Conservation (phyloP, 2,797 vertebrate species). For the Dicrostonyx torquatus region DNA sequence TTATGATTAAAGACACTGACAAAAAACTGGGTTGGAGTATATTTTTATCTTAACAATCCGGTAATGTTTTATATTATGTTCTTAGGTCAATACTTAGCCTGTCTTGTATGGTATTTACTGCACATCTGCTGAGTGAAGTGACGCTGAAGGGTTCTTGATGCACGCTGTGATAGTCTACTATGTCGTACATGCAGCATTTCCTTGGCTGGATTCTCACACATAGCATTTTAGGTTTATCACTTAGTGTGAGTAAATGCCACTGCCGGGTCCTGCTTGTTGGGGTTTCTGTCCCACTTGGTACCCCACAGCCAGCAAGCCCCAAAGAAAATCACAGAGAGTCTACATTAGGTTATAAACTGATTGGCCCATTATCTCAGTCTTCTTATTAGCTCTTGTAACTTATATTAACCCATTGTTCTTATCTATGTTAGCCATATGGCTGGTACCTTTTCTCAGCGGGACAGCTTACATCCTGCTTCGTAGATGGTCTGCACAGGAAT, state of each 20-base stretch:
- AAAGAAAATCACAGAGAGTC: too few relatives aligned
- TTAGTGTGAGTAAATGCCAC: background rate
- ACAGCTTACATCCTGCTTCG: too few relatives aligned
- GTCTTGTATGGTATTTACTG: background rate
- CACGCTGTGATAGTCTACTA: background rate
- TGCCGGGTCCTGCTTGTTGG: too few relatives aligned
- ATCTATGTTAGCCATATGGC: too few relatives aligned
- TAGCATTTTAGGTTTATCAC: background rate
- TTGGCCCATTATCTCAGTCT: too few relatives aligned
- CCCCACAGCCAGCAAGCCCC: too few relatives aligned
- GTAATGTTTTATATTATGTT: background rate
- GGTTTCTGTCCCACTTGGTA: too few relatives aligned
- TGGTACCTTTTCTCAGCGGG: too few relatives aligned
- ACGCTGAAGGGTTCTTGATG: background rate
- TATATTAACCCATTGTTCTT: too few relatives aligned
- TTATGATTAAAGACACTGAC: slow-evolving; percentile 73
- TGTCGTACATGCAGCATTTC: background rate
- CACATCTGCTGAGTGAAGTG: background rate
- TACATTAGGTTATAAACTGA: too few relatives aligned
- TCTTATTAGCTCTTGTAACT: too few relatives aligned
- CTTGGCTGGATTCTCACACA: background rate
- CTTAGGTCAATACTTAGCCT: background rate
- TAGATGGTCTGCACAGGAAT: too few relatives aligned
- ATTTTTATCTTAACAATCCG: slow-evolving; percentile 51
- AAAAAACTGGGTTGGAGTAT: slow-evolving; percentile 68